A percentile compares a stretch with the other conserved stretches of the same genome.
Evolutionary conservation across 2,113 vertebrate species (phyloP).

Genomic region (Pelecanoides urinatrix): DNA sequence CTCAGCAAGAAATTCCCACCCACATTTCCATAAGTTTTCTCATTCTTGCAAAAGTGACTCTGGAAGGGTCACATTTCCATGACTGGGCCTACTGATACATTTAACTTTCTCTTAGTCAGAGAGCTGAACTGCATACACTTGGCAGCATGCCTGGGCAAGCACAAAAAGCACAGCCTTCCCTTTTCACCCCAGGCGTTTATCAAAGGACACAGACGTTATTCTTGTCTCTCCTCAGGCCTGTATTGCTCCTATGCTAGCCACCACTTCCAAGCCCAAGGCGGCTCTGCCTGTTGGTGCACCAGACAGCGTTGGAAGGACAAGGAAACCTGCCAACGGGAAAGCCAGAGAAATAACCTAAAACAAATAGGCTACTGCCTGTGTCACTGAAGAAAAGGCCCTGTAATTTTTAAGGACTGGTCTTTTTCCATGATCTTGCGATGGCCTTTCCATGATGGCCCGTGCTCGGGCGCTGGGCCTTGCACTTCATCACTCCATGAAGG

Average conservation of each 20-base stretch:
- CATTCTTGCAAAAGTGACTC: neutral
- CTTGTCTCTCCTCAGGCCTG: neutral
- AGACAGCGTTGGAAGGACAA: neutral
- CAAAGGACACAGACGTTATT: neutral
- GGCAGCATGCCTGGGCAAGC: neutral
- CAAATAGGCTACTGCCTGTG: neutral
- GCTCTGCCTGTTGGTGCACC: neutral
- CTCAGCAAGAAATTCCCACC: neutral
- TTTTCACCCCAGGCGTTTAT: neutral
- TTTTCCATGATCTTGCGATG: rapidly evolving
- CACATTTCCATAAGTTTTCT: neutral
- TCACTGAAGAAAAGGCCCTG: neutral
- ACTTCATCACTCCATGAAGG: neutral
- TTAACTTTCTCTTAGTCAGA: slow-evolving; percentile 27
- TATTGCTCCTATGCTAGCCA: neutral
- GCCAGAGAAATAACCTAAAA: neutral
- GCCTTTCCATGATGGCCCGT: neutral
- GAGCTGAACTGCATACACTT: neutral
- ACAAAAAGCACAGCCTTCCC: neutral
- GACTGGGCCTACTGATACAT: neutral
- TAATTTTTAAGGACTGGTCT: neutral
- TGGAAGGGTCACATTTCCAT: neutral
- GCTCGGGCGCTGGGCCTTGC: rapidly evolving
- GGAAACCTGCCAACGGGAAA: neutral
- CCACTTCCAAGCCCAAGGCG: neutral